A percentile compares a stretch with the other conserved stretches of the same genome.
Evolutionary conservation across 2,888 invertebrate species (phyloP).

Genomic region (Lycocerus yunnanus): DNA sequence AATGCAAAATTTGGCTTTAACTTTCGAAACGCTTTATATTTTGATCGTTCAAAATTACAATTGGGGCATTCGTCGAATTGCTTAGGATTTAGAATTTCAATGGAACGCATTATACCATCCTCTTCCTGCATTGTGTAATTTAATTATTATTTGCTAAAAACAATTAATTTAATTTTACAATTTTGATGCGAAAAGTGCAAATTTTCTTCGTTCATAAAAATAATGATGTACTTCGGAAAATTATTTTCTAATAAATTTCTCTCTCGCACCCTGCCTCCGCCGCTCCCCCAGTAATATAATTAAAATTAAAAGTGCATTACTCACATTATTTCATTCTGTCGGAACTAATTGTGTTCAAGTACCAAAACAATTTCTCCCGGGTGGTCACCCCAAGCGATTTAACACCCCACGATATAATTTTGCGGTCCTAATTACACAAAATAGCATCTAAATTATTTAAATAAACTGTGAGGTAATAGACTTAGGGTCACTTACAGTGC

Average conservation of each 20-base stretch:
- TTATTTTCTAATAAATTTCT: not conserved
- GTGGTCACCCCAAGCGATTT: not conserved
- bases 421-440: not conserved
- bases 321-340: not conserved
- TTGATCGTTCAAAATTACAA: conserved; percentile 15
- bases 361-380: not conserved
- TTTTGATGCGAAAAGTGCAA: not conserved
- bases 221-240: not conserved
- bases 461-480: not conserved
- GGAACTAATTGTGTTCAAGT: not conserved
- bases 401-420: not conserved
- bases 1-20: not conserved
- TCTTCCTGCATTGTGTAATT: conserved; percentile 9
- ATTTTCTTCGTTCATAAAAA: not conserved
- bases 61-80: conserved; percentile 14
- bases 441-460: not conserved
- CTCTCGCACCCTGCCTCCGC: not conserved
- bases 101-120: conserved; percentile 10
- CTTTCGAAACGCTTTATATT: conserved; percentile 18
- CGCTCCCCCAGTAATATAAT: not conserved
- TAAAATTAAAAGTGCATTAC: not conserved
- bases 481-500: conserved; percentile 21
- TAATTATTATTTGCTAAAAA: not conserved
- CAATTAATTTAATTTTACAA: not conserved
- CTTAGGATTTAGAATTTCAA: conserved; percentile 6